phyloP scores from a whole-genome alignment of 1,140 invertebrate species.

The Tribolium castaneum region DNA sequence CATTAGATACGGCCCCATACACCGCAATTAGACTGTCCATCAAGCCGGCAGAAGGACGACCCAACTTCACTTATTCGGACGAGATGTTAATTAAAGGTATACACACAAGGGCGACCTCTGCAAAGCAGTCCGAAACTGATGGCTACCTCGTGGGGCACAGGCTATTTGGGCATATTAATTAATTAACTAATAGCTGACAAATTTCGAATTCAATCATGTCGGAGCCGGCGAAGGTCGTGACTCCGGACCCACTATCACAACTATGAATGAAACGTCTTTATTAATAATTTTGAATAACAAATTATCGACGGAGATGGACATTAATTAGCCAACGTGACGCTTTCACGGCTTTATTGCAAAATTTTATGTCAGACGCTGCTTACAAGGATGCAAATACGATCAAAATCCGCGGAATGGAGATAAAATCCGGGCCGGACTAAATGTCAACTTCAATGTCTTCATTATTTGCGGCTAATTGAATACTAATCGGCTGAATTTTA shows the following conservation, averaged over 20 bases:
- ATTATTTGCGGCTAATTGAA: background rate
- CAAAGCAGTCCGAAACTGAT: slow-evolving; percentile 13
- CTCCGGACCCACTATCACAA: slow-evolving; percentile 17
- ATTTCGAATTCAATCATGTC: slow-evolving; percentile 33
- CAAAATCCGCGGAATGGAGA: background rate
- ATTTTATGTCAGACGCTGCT: background rate
- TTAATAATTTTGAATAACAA: slow-evolving; percentile 21
- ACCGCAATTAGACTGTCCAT: slow-evolving; percentile 44
- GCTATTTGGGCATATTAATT: slow-evolving; percentile 26
- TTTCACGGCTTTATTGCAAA: background rate
- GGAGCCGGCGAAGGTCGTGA: slow-evolving; percentile 23
- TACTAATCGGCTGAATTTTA: background rate
- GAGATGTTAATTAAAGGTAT: slow-evolving; percentile 45
- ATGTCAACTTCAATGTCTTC: slow-evolving; percentile 19
- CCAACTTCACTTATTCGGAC: slow-evolving; percentile 42
- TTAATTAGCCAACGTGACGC: slow-evolving; percentile 13
- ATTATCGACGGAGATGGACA: background rate
- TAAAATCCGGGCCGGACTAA: slow-evolving; percentile 13
- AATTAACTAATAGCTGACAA: slow-evolving; percentile 38
- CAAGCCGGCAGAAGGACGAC: slow-evolving; percentile 29
- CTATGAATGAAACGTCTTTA: slow-evolving; percentile 22
- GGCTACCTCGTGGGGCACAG: background rate
- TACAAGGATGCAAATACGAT: slow-evolving; percentile 3
- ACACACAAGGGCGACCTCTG: slow-evolving; percentile 37
- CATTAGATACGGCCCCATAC: slow-evolving; percentile 44